Evolutionary conservation across 1,140 invertebrate species (phyloP).

Genomic region (Drosophila setifemur): DNA sequence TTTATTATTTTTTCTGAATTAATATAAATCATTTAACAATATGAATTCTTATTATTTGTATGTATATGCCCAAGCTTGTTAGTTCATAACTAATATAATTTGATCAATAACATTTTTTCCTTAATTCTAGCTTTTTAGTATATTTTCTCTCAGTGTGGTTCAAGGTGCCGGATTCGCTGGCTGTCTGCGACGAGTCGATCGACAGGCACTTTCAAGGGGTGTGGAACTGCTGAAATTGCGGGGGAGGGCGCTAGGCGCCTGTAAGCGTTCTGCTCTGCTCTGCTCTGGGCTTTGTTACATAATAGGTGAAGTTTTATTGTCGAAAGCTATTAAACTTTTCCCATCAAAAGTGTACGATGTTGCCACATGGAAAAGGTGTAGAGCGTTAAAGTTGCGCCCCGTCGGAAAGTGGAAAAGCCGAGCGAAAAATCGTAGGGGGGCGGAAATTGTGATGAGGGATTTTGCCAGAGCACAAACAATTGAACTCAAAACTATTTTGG

Average conservation of each 20-base stretch:
- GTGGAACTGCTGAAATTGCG: background rate
- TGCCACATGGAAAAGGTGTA: conserved; percentile 73
- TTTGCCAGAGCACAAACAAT: conserved; percentile 2
- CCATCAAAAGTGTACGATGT: conserved; percentile 72
- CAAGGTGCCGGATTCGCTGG: conserved; percentile 1
- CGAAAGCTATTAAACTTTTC: conserved; percentile 81
- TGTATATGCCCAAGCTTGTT: too few relatives aligned
- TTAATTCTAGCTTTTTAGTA: too few relatives aligned
- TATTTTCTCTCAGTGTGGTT: conserved; percentile 3
- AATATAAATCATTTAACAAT: too few relatives aligned
- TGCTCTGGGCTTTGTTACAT: conserved; percentile 74
- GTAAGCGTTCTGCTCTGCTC: conserved; percentile 58
- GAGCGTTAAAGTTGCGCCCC: conserved; percentile 61
- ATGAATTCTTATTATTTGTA: too few relatives aligned
- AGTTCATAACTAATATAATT: background rate
- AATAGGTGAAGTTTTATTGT: conserved; percentile 81
- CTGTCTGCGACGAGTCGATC: conserved; percentile 49
- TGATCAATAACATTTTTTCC: too few relatives aligned
- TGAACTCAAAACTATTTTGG: background rate
- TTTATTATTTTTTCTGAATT: too few relatives aligned
- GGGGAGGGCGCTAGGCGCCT: conserved; percentile 6
- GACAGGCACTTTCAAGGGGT: conserved; percentile 25
- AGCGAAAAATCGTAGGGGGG: background rate
- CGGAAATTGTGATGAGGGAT: background rate
- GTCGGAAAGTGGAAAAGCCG: conserved; percentile 5